A percentile compares a stretch with the other conserved stretches of the same genome.
These are phyloP conservation scores for Idaea biselata DNA, from an alignment of 2,888 invertebrate species.

Conservation along the genomic window DNA sequence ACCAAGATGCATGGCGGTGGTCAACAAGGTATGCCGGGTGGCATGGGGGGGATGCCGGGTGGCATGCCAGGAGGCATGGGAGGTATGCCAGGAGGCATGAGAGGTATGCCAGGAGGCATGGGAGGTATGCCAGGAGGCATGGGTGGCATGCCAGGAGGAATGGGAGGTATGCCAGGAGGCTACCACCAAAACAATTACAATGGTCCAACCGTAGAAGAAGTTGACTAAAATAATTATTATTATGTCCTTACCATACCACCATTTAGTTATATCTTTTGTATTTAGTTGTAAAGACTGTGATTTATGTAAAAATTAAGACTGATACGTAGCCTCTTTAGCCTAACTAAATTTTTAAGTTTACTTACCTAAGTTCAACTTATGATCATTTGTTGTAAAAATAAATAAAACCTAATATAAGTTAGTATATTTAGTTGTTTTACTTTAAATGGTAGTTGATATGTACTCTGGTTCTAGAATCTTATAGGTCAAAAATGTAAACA, in stretches of 20 bases:
- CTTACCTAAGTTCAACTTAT: constrained; percentile 9
- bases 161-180: constrained; percentile 14
- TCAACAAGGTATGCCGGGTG: constrained; percentile 36
- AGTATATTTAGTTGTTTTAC: constrained; percentile 9
- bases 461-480: no score
- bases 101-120: constrained; percentile 6
- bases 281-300: constrained; percentile 31
- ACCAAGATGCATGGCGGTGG: constrained; percentile 80
- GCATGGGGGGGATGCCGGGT: constrained; percentile 14
- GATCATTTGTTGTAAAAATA: constrained; percentile 22
- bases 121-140: constrained; percentile 15
- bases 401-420: constrained; percentile 1
- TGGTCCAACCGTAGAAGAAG: constrained; percentile 59
- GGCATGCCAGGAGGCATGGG: constrained; percentile 21
- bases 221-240: constrained; percentile 42
- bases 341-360: no score
- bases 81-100: constrained; percentile 14
- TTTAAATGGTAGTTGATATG: neutral
- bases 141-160: constrained; percentile 10
- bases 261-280: constrained; percentile 5
- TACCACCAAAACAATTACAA: constrained; percentile 12
- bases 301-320: constrained; percentile 14
- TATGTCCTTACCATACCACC: neutral
- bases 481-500: no score
- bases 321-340: no score